Conservation (phyloP, 2,888 invertebrate species). For the Agriotes lineatus region DNA sequence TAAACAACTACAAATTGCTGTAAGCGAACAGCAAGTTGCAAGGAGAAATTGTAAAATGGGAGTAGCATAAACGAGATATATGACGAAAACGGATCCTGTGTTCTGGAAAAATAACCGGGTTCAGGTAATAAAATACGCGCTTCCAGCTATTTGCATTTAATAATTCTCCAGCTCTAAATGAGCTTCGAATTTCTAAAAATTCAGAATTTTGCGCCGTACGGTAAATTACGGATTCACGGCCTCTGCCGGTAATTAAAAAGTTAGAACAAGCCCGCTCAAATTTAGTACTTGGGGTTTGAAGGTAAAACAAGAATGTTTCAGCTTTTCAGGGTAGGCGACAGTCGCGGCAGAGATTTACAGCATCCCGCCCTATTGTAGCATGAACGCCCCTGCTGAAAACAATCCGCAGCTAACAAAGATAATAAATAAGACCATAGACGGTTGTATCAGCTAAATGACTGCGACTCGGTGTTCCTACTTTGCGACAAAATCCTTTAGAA, state of each 20-base stretch:
- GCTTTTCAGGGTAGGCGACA: slow-evolving; percentile 34
- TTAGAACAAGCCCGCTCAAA: background rate
- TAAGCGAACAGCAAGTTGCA: too few species aligned
- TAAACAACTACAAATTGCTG: too few species aligned
- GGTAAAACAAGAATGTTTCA: slow-evolving; percentile 39
- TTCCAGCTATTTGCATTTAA: too few species aligned
- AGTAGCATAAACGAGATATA: too few species aligned
- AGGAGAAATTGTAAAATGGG: too few species aligned
- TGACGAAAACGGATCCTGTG: too few species aligned
- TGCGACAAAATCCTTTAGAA: slow-evolving; percentile 1
- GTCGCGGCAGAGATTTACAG: slow-evolving; percentile 37
- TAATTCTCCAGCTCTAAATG: too few species aligned
- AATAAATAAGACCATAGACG: slow-evolving; percentile 38
- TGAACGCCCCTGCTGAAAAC: slow-evolving; percentile 39
- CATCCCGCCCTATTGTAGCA: slow-evolving; percentile 38
- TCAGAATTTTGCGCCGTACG: background rate
- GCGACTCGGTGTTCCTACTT: background rate
- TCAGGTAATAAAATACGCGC: too few species aligned
- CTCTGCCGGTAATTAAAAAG: background rate
- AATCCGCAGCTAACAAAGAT: slow-evolving; percentile 36
- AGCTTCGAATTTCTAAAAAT: too few species aligned
- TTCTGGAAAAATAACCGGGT: too few species aligned
- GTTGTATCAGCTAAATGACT: slow-evolving; percentile 11
- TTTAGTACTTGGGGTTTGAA: slow-evolving; percentile 23
- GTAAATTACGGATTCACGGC: background rate